Evolutionary conservation across 1,140 invertebrate species (phyloP).

Genomic region (Brachionus asplanchnoidis): DNA sequence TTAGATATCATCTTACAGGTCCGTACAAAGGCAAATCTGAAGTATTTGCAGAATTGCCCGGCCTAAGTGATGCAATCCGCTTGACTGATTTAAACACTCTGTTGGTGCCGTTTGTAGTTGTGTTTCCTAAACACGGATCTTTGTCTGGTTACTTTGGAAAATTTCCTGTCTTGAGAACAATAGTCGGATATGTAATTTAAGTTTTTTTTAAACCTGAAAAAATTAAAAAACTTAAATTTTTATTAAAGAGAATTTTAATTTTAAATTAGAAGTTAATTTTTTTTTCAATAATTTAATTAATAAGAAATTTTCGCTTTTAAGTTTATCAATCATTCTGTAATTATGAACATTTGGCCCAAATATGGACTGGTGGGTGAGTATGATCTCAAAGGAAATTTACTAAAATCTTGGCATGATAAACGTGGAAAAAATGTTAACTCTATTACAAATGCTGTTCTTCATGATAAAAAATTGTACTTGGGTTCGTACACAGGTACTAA

Average conservation of each 20-base stretch:
- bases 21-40: neutral
- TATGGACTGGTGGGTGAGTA: slow-evolving; percentile 20
- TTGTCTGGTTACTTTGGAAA: neutral
- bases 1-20: slow-evolving; percentile 11
- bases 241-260: too few relatives aligned
- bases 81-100: slow-evolving; percentile 24
- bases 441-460: slow-evolving; percentile 9
- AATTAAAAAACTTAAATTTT: too few relatives aligned
- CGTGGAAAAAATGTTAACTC: neutral
- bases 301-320: neutral
- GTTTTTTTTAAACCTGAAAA: too few relatives aligned
- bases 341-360: slow-evolving; percentile 26
- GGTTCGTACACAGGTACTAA: neutral
- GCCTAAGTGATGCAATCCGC: slow-evolving; percentile 23
- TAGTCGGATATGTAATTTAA: slow-evolving; percentile 25
- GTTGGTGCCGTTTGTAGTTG: slow-evolving; percentile 15
- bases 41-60: slow-evolving; percentile 26
- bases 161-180: slow-evolving; percentile 26
- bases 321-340: neutral
- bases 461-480: slow-evolving; percentile 2
- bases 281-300: neutral
- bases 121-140: neutral
- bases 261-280: too few relatives aligned
- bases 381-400: slow-evolving; percentile 6
- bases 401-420: slow-evolving; percentile 31